Evolutionary conservation across 2,888 invertebrate genomes (phyloP), one percentile per base, ranked within the genome.

Genomic region (Acanthacorydalis orientalis): DNA sequence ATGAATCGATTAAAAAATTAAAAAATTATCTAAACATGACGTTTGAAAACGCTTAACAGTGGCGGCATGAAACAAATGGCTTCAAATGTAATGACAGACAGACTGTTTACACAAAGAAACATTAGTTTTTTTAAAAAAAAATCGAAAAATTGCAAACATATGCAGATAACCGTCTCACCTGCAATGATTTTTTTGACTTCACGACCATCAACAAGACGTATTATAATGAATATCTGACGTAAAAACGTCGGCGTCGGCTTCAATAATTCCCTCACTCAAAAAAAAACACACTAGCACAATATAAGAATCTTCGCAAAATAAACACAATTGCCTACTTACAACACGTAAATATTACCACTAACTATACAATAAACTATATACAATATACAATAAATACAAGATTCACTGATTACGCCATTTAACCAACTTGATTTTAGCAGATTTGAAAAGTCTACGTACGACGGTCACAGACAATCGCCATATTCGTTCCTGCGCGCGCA

Each of bases 361-460:
- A 76, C 77, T 78, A 73, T 77, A 78, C 78, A 78, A 72, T 66
- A 68, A 70, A 74, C 77, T 77, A 78, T 77, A 74, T 78, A 78
- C 77, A 77, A 77, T 75, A 72, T 75, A 75, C 75, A 76, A 71
- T 72, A 73, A 71, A 69, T 70, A 73, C 70, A 72, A 68, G 69
- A 72, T 70, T 68, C 67, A 65, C 68, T 68, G 64, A 68, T 77
- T 77, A 77, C 69, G 75, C 75, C 77, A 77, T 77, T 73, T 73
- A 77, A 71, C 72, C 69, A 65, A 64, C 68, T 70, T 71, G 75
- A 77, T 76, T 72, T 70, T 72, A 69, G 68, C 66, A 66, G 76
- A 64, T 65, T 64, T 63, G 63, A 64, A 64, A 61, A 64, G 64
- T 64, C 63, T 64, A 61, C 57, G 59, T 62, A 56, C 60, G 60